Base-by-base conservation (phyloP, 1,140 invertebrate species). In the Apocrypta bakeri region DNA sequence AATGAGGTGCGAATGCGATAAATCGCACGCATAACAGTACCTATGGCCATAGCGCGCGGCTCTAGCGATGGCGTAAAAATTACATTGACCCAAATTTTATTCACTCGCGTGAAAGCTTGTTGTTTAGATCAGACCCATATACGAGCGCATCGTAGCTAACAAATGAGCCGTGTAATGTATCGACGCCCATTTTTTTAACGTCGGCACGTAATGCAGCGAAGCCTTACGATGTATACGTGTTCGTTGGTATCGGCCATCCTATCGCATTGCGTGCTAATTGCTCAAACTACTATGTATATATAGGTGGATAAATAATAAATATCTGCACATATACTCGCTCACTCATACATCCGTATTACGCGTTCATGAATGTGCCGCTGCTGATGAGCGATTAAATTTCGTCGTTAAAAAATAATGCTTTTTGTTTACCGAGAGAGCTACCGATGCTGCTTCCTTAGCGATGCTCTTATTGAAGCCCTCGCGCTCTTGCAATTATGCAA, bases 1-100 rank as follows among this genome's bases (percentile, higher is more conserved):
- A 66, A 66, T 25, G 63, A 66, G 24, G 63, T 17, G 63, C 63
- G 63, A 66, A 66, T 27, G 27, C 63, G 27, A 69, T 79, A 48
- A 56, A 24, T 56, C 48, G 42, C 14, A 17, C 14, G 29, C 31
- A 14, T 79, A 79, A 79, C 77, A 66, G 64, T 27, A 68, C 63
- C 1, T 11, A 25, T 14, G 33, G 24, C 24, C n/a, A n/a, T 17
- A 56, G 48, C 17, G 48, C 48, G 48, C 1, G 21, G 14, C 14
- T 1, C 6, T 56, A 56, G n/a, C n/a, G n/a, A 56, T 56, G 17
- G 24, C 24, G 29, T 21, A 77, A 37, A 29, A 25, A 77, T 17
- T 31, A 29, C 48, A 71, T 56, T 63, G 48, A 72, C 78, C 78
- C 48, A 31, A 69, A 79, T 79, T 71, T 79, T 69, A 27, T 37